These are phyloP conservation scores for Arion vulgaris DNA, from an alignment of 1,140 invertebrate species.

Conservation along the genomic window DNA sequence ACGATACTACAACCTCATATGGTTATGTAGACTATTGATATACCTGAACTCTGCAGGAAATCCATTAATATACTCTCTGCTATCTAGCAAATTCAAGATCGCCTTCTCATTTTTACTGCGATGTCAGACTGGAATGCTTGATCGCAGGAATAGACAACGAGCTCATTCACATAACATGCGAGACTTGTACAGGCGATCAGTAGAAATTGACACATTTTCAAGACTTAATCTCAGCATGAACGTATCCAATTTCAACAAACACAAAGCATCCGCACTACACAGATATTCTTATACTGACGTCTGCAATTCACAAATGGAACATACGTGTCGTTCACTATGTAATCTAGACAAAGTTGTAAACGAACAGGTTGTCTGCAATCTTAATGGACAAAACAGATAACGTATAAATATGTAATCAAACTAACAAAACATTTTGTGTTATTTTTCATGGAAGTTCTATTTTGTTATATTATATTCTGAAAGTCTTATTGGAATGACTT, in stretches of 20 bases:
- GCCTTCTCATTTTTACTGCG: constrained; percentile 77
- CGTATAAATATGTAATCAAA: background rate
- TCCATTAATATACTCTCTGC: constrained; percentile 65
- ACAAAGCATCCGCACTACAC: background rate
- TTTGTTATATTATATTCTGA: too few relatives aligned
- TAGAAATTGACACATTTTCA: background rate
- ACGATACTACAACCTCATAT: constrained; percentile 88
- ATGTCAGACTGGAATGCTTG: background rate
- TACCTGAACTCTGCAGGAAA: constrained; percentile 68
- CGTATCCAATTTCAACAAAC: background rate
- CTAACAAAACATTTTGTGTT: too few relatives aligned
- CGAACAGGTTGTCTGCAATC: background rate
- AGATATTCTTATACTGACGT: background rate
- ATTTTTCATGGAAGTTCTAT: too few relatives aligned
- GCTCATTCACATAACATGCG: background rate
- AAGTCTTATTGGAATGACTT: too few relatives aligned
- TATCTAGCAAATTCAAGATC: constrained; percentile 56
- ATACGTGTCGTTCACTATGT: background rate
- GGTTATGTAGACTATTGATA: constrained; percentile 78
- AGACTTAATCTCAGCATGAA: background rate
- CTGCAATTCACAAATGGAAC: background rate
- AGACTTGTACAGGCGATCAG: background rate
- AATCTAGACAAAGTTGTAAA: background rate
- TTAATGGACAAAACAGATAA: background rate
- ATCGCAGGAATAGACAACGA: background rate